Evolutionary conservation across 2,888 invertebrate genomes (phyloP).

Genomic region (Oxyteleia sp.): DNA sequence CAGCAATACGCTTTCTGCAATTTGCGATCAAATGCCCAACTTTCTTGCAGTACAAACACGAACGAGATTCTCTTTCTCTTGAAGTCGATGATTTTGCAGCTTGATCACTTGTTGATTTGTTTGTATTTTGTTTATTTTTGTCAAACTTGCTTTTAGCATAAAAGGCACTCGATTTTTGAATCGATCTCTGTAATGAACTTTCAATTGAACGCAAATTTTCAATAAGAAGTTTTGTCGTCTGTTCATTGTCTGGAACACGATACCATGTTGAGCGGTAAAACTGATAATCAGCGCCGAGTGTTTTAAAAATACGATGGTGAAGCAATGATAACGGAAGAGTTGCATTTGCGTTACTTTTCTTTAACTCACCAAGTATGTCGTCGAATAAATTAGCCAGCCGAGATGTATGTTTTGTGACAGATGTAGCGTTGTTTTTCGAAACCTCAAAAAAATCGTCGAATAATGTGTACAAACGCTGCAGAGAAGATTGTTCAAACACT

Average conservation of each 20-base stretch:
- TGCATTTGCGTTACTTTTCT: conserved; percentile 64
- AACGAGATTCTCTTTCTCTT: conserved; percentile 38
- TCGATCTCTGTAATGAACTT: conserved; percentile 50
- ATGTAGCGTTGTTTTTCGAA: conserved; percentile 53
- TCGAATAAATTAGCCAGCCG: conserved; percentile 71
- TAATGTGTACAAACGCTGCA: conserved; percentile 73
- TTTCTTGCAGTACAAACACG: conserved; percentile 70
- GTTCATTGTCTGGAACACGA: conserved; percentile 69
- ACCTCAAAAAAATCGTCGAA: conserved; percentile 70
- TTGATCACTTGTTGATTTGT: conserved; percentile 7
- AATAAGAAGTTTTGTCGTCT: conserved; percentile 70
- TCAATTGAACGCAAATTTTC: conserved; percentile 70
- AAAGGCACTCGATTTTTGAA: conserved; percentile 60
- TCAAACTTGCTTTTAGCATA: conserved; percentile 58
- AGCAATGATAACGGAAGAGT: conserved; percentile 70
- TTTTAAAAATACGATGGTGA: conserved; percentile 75
- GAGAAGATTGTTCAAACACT: conserved; percentile 74
- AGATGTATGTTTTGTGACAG: conserved; percentile 56
- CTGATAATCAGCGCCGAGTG: conserved; percentile 71
- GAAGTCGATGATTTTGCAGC: conserved; percentile 7
- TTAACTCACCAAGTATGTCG: conserved; percentile 64
- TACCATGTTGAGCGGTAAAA: conserved; percentile 74
- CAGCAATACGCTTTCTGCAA: conserved; percentile 49
- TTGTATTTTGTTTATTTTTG: conserved; percentile 36
- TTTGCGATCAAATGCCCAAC: conserved; percentile 64